A percentile compares a stretch with the other conserved stretches of the same genome.
These are phyloP conservation scores for Macroglossus sobrinus DNA, from an alignment of 2,113 vertebrate species.

Conservation along the genomic window DNA sequence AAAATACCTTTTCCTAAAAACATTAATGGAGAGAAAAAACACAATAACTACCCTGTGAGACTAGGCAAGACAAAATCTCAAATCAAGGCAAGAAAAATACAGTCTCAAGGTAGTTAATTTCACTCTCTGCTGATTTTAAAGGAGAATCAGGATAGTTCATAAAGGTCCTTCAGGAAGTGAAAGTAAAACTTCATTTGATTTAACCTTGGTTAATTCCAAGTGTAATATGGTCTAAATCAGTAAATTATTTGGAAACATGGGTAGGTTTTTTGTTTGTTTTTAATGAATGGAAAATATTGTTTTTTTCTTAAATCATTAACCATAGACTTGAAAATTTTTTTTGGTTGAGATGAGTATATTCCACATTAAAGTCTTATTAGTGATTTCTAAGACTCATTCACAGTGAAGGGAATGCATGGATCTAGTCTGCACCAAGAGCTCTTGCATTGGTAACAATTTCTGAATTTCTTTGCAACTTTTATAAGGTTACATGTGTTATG, in stretches of 20 bases:
- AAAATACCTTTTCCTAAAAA: not conserved
- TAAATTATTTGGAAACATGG: not conserved
- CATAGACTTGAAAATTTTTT: not conserved
- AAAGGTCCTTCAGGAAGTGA: not conserved
- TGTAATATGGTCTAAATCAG: not conserved
- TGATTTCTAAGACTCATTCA: not conserved
- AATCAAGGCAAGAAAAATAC: not conserved
- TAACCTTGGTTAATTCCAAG: not conserved
- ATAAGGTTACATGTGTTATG: not conserved
- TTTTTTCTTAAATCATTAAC: not conserved
- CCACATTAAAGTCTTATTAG: not conserved
- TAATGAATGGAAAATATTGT: not conserved
- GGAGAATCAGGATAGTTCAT: not conserved
- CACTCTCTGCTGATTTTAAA: not conserved
- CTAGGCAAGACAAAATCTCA: not conserved
- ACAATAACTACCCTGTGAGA: not conserved
- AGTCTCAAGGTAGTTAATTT: not conserved
- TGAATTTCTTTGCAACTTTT: not conserved
- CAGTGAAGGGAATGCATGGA: not conserved
- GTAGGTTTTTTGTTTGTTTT: not conserved
- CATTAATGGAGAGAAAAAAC: not conserved
- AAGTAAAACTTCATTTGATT: slow-evolving; percentile 3
- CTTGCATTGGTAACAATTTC: not conserved
- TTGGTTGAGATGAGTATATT: not conserved
- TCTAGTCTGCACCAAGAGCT: not conserved